Conservation (phyloP, 2,113 vertebrate genomes). For the Poicephalus meyeri region DNA sequence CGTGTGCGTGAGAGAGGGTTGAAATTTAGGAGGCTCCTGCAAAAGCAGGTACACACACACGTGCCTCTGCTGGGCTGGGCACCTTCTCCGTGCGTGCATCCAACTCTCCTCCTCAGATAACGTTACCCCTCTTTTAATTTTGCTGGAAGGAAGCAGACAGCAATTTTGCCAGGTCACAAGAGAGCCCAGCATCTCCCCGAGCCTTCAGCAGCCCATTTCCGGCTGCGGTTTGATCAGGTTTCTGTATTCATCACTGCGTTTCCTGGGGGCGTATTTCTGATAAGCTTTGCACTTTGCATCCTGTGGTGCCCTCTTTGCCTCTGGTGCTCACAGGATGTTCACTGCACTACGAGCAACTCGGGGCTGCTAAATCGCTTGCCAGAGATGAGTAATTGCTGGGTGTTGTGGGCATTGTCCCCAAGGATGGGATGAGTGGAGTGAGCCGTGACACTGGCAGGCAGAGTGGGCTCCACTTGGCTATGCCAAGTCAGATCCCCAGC, state of each 20-base stretch:
- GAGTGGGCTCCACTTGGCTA: neutral
- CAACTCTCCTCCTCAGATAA: neutral
- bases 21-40: neutral
- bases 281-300: slow-evolving; percentile 42
- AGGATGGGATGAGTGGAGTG: neutral
- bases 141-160: slow-evolving; percentile 24
- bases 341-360: neutral
- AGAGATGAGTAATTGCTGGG: neutral
- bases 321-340: slow-evolving; percentile 34
- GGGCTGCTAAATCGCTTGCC: neutral
- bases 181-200: neutral
- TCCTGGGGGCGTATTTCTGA: slow-evolving; percentile 54
- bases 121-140: neutral
- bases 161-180: slow-evolving; percentile 37
- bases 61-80: neutral
- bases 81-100: neutral
- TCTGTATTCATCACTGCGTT: slow-evolving; percentile 16
- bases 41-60: neutral
- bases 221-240: slow-evolving; percentile 8
- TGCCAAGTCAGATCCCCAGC: neutral
- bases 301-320: slow-evolving; percentile 3
- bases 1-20: neutral
- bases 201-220: slow-evolving; percentile 20
- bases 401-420: neutral
- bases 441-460: neutral